phyloP scores from a whole-genome alignment of 2,888 invertebrate species.

The Drosophila mulleri region DNA sequence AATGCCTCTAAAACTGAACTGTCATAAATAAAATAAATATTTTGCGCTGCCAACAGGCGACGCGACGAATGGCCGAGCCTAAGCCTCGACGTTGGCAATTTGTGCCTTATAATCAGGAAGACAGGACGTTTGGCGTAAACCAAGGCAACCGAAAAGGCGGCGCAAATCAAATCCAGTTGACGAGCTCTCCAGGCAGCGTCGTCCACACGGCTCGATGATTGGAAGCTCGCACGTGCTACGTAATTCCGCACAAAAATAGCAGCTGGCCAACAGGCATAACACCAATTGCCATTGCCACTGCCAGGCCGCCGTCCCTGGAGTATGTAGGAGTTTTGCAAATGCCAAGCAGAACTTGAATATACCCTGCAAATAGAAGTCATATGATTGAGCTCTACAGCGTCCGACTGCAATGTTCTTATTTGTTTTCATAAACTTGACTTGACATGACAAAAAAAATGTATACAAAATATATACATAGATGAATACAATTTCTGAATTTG shows the following conservation, averaged over 20 bases:
- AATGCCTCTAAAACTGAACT: constrained; percentile 49
- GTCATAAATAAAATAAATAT: constrained; percentile 64
- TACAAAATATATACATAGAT: no score
- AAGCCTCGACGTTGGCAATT: constrained; percentile 40
- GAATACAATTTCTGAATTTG: no score
- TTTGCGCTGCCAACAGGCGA: constrained; percentile 46
- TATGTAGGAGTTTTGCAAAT: background rate
- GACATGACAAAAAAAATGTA: no score
- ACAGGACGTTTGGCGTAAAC: constrained; percentile 20
- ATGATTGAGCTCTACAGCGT: no score
- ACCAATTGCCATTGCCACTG: background rate
- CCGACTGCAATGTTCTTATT: no score
- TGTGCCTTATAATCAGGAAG: constrained; percentile 51
- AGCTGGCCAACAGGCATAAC: constrained; percentile 32
- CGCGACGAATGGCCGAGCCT: constrained; percentile 3
- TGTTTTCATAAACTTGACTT: no score
- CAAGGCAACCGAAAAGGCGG: constrained; percentile 34
- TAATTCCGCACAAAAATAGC: constrained; percentile 40
- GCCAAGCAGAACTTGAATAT: background rate
- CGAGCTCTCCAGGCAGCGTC: constrained; percentile 42
- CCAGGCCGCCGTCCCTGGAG: background rate
- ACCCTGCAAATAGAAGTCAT: background rate
- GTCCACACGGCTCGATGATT: constrained; percentile 32
- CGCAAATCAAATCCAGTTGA: constrained; percentile 61
- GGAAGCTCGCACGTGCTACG: constrained; percentile 52